Percentiles rank a stretch among this genome's conserved stretches.
Conservation (phyloP, 2,797 vertebrate genomes). For the Argentina silus region DNA sequence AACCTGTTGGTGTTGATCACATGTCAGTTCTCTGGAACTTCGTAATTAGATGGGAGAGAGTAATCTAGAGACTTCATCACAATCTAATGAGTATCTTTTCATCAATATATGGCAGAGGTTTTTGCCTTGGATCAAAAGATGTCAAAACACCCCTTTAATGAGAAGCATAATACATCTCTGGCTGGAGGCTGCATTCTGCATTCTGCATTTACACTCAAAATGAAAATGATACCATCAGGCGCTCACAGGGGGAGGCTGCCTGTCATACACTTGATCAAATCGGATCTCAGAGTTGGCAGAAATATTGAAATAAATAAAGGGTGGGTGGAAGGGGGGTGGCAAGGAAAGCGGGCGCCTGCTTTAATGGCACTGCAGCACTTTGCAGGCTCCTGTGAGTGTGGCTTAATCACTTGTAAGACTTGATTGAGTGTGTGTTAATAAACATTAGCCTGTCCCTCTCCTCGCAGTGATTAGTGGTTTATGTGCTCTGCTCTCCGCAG, state of each 20-base stretch:
- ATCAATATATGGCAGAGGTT: not conserved
- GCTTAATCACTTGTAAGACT: slow-evolving; percentile 69
- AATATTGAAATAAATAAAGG: slow-evolving; percentile 45
- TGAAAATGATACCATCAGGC: not conserved
- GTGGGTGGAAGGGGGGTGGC: not conserved
- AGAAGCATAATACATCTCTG: not conserved
- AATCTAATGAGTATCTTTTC: not conserved
- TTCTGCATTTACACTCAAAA: not conserved
- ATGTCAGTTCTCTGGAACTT: not conserved
- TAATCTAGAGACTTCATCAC: not conserved
- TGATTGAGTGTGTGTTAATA: slow-evolving; percentile 71
- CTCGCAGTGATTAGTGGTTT: slow-evolving; percentile 67
- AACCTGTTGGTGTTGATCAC: not conserved
- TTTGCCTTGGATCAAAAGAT: not conserved
- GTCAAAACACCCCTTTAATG: not conserved
- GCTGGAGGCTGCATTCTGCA: not conserved
- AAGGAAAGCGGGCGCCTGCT: slow-evolving; percentile 34
- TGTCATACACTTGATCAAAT: slow-evolving; percentile 23
- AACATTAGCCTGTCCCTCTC: slow-evolving; percentile 52
- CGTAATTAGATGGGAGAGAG: not conserved
- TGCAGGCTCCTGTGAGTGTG: slow-evolving; percentile 39
- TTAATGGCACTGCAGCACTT: slow-evolving; percentile 56
- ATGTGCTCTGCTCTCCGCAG: slow-evolving; percentile 75
- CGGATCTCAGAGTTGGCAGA: slow-evolving; percentile 20
- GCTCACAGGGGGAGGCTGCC: not conserved